These are phyloP conservation scores for Chaetops frenatus DNA, from an alignment of 2,113 vertebrate species.

Conservation along the genomic window DNA sequence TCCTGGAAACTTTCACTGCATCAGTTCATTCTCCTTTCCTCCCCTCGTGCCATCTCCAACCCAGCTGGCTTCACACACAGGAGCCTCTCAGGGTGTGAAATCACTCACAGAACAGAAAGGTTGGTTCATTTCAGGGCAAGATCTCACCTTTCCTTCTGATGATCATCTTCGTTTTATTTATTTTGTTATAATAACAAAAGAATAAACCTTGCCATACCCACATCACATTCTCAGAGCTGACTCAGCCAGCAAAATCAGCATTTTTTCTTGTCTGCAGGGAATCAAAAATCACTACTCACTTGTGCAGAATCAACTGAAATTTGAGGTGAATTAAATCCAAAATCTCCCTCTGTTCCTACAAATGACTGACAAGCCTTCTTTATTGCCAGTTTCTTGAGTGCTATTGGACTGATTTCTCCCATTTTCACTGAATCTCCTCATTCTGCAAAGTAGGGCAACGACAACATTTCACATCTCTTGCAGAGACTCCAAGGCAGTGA, in stretches of 20 bases:
- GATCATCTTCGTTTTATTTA: not conserved
- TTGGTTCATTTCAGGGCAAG: not conserved
- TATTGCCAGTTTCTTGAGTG: slow-evolving; percentile 59
- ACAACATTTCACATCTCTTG: not conserved
- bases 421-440: slow-evolving; percentile 17
- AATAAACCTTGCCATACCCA: not conserved
- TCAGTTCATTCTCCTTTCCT: not conserved
- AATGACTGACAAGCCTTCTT: slow-evolving; percentile 45
- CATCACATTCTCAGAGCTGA: slow-evolving; percentile 31
- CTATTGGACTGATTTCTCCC: slow-evolving; percentile 37
- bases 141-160: not conserved
- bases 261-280: slow-evolving; percentile 24
- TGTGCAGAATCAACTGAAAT: slow-evolving; percentile 38
- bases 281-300: slow-evolving; percentile 36
- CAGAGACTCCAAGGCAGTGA: not conserved
- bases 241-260: slow-evolving; percentile 59
- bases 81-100: not conserved
- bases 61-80: not conserved
- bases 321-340: slow-evolving; percentile 62
- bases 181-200: not conserved
- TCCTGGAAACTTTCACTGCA: not conserved
- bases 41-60: not conserved
- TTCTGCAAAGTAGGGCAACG: slow-evolving; percentile 39
- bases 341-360: slow-evolving; percentile 50
- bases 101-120: not conserved